Percentiles rank a stretch among this genome's conserved stretches.
Evolutionary conservation across 1,140 invertebrate genomes (phyloP).

Genomic region (Plodia interpunctella): DNA sequence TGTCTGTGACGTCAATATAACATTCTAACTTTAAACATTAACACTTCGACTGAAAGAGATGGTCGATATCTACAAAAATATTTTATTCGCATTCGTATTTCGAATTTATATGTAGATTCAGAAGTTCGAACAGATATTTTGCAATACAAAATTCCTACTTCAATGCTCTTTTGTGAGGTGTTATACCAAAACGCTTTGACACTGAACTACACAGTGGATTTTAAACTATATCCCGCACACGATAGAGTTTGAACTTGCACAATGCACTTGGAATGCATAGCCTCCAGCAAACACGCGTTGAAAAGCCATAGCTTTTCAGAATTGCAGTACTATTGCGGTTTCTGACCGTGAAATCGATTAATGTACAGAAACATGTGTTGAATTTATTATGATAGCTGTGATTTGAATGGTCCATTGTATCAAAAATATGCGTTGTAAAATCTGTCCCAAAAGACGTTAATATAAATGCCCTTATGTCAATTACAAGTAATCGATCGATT

Average conservation of each 20-base stretch:
- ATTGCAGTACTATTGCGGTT: not conserved
- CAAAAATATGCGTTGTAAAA: too few relatives aligned
- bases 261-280: not conserved
- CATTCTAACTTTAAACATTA: too few relatives aligned
- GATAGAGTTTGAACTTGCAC: not conserved
- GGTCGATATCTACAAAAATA: too few relatives aligned
- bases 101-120: too few relatives aligned
- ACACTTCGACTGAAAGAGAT: too few relatives aligned
- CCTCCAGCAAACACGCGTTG: conserved; percentile 1
- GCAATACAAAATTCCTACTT: not conserved
- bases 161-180: conserved; percentile 6
- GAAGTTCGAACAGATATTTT: not conserved
- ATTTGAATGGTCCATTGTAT: not conserved
- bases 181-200: conserved; percentile 2
- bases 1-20: too few relatives aligned
- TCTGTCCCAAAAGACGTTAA: too few relatives aligned
- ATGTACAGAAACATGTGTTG: not conserved
- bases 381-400: not conserved
- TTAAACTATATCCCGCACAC: not conserved
- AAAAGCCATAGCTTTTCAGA: not conserved
- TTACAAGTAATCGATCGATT: too few relatives aligned
- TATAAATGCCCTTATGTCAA: too few relatives aligned
- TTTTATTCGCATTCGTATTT: too few relatives aligned
- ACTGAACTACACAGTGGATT: not conserved
- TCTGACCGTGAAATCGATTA: not conserved